Evolutionary conservation across 1,140 invertebrate genomes (phyloP), one percentile per base, ranked within the genome.

Genomic region (Cotesia chilonis): DNA sequence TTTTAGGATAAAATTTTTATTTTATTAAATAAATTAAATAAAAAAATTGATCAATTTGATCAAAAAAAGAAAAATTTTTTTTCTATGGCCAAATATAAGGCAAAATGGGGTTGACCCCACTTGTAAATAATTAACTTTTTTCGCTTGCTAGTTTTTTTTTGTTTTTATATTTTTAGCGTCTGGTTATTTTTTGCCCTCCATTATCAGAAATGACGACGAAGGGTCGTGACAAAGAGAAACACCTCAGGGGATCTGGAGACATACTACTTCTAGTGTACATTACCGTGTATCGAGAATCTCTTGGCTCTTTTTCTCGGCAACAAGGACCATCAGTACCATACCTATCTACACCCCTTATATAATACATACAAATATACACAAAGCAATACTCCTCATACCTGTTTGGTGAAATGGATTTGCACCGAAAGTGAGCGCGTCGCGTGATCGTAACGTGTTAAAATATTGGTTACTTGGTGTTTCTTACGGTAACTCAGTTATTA

Each of bases 371-470:
- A 47, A 12, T n/a, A 28, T 54, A 28, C 28, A 28, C 28, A 28
- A 28, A 28, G 28, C 28, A 28, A 28, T 28, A 28, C 28, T 28
- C 28, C 28, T 1, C 28, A 28, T 28, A 28, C 28, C 28, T 28
- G 28, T 28, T 28, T 28, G 1, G 28, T 28, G 28, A 28, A 28
- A 28, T 28, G 28, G 28, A 28, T 28, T 28, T 2, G 2, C 28
- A 35, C 14, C 12, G 63, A 54, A 41, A 63, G 41, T 38, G 14
- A 10, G 54, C 64, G 69, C 9, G 69, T 81, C 71, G 80, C 80
- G 78, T 81, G 79, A 80, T 76, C 74, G 52, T n/a, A 71, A 75
- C 75, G 73, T 71, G 75, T 81, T 81, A 78, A 76, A 77, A 75
- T 77, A 76, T 76, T 71, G 70, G 37, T 70, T 52, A 57, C 70